Evolutionary conservation across 2,113 vertebrate species (phyloP).

Genomic region (Rhynchopsitta pachyrhyncha): DNA sequence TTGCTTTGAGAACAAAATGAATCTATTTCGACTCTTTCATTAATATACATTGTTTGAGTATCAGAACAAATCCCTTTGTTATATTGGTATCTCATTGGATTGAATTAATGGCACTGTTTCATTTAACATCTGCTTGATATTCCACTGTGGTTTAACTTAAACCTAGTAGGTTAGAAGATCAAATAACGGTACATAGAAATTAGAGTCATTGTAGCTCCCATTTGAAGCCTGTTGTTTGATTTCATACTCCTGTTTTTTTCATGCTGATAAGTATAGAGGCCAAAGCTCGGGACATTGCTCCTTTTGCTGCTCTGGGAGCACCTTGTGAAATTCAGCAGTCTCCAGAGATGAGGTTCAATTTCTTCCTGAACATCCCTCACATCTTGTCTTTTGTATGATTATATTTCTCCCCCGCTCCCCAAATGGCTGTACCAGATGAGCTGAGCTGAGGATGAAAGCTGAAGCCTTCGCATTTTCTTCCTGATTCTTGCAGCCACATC

Average conservation of each 20-base stretch:
- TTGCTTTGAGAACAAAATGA: conserved; percentile 63
- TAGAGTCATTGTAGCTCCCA: conserved; percentile 40
- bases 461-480: neutral
- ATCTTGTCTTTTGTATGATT: neutral
- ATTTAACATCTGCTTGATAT: conserved; percentile 66
- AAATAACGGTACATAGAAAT: conserved; percentile 62
- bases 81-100: conserved; percentile 61
- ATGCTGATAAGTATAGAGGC: conserved; percentile 13
- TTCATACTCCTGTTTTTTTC: conserved; percentile 39
- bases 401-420: neutral
- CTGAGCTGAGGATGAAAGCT: neutral
- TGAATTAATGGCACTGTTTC: conserved; percentile 65
- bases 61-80: conserved; percentile 73
- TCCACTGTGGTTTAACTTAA: conserved; percentile 65
- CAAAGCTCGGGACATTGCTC: neutral
- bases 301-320: conserved; percentile 3
- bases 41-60: conserved; percentile 68
- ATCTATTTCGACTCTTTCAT: conserved; percentile 58
- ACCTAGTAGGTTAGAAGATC: conserved; percentile 66
- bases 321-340: neutral
- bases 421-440: neutral
- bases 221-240: conserved; percentile 62
- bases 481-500: neutral
- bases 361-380: neutral
- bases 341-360: neutral